Evolutionary conservation across 2,113 vertebrate genomes (phyloP).

Genomic region (Myxocyprinus asiaticus): DNA sequence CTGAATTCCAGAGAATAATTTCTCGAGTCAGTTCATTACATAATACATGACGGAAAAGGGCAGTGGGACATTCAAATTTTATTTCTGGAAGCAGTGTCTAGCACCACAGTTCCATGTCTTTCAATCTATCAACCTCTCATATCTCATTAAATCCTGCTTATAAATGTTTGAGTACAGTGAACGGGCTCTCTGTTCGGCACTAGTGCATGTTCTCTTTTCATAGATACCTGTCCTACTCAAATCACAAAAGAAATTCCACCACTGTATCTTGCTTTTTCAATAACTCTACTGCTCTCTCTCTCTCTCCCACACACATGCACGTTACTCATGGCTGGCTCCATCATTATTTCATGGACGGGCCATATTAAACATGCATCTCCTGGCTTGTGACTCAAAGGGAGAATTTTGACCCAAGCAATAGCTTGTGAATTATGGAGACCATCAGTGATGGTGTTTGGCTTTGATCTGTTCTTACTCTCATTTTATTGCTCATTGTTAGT

Average conservation of each 20-base stretch:
- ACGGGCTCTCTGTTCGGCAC: background rate
- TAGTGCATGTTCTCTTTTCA: slow-evolving; percentile 7
- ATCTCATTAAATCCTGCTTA: slow-evolving; percentile 38
- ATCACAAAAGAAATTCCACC: background rate
- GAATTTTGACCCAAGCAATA: slow-evolving; percentile 57
- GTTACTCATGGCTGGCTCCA: slow-evolving; percentile 43
- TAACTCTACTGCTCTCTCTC: background rate
- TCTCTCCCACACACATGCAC: slow-evolving; percentile 11
- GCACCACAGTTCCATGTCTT: slow-evolving; percentile 15
- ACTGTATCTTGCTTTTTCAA: too few relatives aligned
- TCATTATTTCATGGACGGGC: slow-evolving; percentile 71
- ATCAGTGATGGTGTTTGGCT: slow-evolving; percentile 78
- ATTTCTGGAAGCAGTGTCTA: slow-evolving; percentile 12
- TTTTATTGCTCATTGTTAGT: too few relatives aligned
- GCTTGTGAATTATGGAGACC: slow-evolving; percentile 77
- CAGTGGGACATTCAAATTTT: background rate
- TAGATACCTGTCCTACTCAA: background rate
- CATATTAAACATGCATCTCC: slow-evolving; percentile 77
- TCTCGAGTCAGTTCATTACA: background rate
- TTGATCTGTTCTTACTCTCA: slow-evolving; percentile 67
- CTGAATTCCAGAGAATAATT: background rate
- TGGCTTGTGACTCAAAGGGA: slow-evolving; percentile 73
- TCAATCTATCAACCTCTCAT: slow-evolving; percentile 27
- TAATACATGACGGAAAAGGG: slow-evolving; percentile 14
- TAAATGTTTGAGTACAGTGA: slow-evolving; percentile 19